Conservation (phyloP, 2,113 vertebrate genomes). For the Pongo pygmaeus region DNA sequence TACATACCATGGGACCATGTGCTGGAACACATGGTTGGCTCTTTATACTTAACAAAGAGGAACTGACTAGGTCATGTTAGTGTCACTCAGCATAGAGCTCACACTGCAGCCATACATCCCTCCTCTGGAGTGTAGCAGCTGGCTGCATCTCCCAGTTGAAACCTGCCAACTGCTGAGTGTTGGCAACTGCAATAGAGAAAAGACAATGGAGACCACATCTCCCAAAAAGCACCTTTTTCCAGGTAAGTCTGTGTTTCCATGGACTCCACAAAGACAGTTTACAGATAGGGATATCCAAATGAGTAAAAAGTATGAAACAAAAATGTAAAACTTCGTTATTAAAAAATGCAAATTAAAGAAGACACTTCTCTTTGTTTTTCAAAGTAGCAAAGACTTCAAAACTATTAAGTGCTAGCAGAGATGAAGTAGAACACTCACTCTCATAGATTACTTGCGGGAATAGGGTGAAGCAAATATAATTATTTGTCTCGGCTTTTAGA, state of each 20-base stretch:
- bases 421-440: not conserved
- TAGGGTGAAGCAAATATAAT: not conserved
- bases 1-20: not conserved
- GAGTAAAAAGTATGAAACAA: not conserved
- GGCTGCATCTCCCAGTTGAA: not conserved
- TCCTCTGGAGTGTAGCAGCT: not conserved
- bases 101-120: not conserved
- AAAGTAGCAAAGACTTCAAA: conserved; percentile 26
- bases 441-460: not conserved
- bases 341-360: conserved; percentile 2
- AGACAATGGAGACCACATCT: not conserved
- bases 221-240: not conserved
- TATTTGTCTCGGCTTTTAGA: not conserved
- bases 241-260: not conserved
- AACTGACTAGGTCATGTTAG: not conserved
- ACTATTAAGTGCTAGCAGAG: not conserved
- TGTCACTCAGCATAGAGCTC: not conserved
- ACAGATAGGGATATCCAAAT: not conserved
- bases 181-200: not conserved
- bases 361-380: not conserved
- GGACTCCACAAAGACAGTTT: not conserved
- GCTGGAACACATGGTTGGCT: not conserved
- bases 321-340: conserved; percentile 1
- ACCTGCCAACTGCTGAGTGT: not conserved
- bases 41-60: not conserved